phyloP scores from a whole-genome alignment of 2,888 invertebrate genomes.

The Drosophila pseudotakahashii region DNA sequence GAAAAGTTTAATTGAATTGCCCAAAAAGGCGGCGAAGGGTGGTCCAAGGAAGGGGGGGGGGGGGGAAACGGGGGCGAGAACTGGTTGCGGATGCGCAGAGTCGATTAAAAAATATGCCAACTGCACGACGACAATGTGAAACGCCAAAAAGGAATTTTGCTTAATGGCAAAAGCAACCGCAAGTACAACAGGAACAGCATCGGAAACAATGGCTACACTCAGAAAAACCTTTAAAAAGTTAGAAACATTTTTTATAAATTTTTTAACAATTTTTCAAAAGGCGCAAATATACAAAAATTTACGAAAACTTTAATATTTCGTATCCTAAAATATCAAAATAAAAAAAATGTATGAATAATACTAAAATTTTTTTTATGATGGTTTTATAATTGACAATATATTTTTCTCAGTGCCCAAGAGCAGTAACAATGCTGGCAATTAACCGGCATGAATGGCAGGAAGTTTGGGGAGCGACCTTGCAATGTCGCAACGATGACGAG shows the following conservation, averaged over 20 bases:
- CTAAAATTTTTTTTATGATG: too few species aligned
- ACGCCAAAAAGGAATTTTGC: constrained; percentile 64
- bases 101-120: constrained; percentile 65
- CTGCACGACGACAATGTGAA: constrained; percentile 60
- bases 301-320: too few species aligned
- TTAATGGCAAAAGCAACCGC: constrained; percentile 55
- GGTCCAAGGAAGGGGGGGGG: constrained; percentile 22
- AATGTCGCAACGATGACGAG: constrained; percentile 62
- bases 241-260: too few species aligned
- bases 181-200: constrained; percentile 24
- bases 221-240: not conserved
- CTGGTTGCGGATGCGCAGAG: constrained; percentile 59
- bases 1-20: constrained; percentile 69
- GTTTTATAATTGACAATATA: not conserved
- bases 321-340: too few species aligned
- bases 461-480: constrained; percentile 74
- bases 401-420: constrained; percentile 14
- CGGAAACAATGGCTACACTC: constrained; percentile 18
- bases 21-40: constrained; percentile 43
- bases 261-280: too few species aligned
- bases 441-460: constrained; percentile 62
- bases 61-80: constrained; percentile 23
- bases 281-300: too few species aligned
- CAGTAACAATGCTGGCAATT: constrained; percentile 61
- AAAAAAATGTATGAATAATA: too few species aligned